Conservation (phyloP, 92 coral and sea anemone species). For the Epizoanthus fatuus region DNA sequence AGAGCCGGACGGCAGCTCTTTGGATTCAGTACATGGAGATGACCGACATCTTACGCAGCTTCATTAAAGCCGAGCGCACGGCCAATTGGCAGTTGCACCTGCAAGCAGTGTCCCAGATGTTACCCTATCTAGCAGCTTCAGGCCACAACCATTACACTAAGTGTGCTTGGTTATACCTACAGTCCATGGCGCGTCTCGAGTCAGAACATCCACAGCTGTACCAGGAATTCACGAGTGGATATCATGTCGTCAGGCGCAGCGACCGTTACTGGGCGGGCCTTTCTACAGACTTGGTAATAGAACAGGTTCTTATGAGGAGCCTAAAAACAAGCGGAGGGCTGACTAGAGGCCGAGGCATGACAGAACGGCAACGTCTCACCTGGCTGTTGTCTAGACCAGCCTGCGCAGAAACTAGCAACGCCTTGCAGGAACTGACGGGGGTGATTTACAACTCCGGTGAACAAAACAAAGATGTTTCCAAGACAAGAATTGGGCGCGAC, state of each 20-base stretch:
- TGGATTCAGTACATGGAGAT: conserved; percentile 36
- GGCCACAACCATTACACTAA: conserved; percentile 52
- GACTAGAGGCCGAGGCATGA: conserved; percentile 55
- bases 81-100: conserved; percentile 25
- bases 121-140: conserved; percentile 43
- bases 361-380: conserved; percentile 45
- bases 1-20: conserved; percentile 18
- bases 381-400: conserved; percentile 61
- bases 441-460: conserved; percentile 47
- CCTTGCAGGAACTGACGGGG: conserved; percentile 69
- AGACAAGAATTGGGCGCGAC: conserved; percentile 51
- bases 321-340: conserved; percentile 58
- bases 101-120: conserved; percentile 30
- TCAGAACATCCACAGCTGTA: conserved; percentile 39
- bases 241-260: conserved; percentile 64
- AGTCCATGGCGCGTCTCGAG: conserved; percentile 48
- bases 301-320: conserved; percentile 72
- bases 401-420: conserved; percentile 57
- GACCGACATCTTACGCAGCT: conserved; percentile 8
- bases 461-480: conserved; percentile 52
- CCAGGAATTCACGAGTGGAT: conserved; percentile 34
- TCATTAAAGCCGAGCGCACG: conserved; percentile 27
- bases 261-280: conserved; percentile 74
- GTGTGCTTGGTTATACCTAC: conserved; percentile 48
- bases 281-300: conserved; percentile 71